Percentiles rank a stretch among this genome's conserved stretches.
These are phyloP conservation scores for Eucera pruinosa DNA, from an alignment of 2,888 invertebrate genomes.

Conservation along the genomic window DNA sequence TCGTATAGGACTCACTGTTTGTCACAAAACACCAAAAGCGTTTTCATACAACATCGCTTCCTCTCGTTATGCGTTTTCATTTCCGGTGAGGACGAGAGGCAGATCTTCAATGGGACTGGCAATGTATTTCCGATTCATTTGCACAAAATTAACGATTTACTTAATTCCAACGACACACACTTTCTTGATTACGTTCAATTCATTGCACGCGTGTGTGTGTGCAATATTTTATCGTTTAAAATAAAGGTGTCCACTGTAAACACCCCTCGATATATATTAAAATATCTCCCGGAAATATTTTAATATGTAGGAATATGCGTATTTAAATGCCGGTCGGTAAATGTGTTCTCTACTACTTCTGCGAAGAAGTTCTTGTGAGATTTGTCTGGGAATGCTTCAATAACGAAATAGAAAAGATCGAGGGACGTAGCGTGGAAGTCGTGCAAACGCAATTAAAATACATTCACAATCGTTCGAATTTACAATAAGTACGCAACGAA, in stretches of 20 bases:
- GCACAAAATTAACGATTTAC: constrained; percentile 36
- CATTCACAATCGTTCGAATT: constrained; percentile 49
- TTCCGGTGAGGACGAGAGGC: constrained; percentile 18
- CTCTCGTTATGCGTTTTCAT: constrained; percentile 10
- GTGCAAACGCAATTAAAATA: constrained; percentile 58
- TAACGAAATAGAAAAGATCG: constrained; percentile 24
- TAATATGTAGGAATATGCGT: constrained; percentile 1
- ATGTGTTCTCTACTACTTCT: constrained; percentile 19
- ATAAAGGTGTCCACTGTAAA: not conserved
- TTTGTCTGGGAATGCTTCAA: constrained; percentile 52
- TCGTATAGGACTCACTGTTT: constrained; percentile 60
- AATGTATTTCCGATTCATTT: constrained; percentile 45
- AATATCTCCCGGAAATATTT: constrained; percentile 28
- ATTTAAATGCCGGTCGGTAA: constrained; percentile 44
- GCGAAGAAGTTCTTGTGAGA: constrained; percentile 4
- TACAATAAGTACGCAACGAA: constrained; percentile 46
- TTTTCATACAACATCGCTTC: constrained; percentile 54
- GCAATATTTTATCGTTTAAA: not conserved
- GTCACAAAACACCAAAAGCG: constrained; percentile 73
- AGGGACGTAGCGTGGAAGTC: constrained; percentile 18
- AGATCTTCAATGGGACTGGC: constrained; percentile 35
- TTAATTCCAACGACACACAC: constrained; percentile 13
- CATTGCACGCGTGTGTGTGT: not conserved
- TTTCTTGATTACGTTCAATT: not conserved
- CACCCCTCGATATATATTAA: constrained; percentile 22